These are phyloP conservation scores for Mystacides longicornis DNA, from an alignment of 2,888 invertebrate species.

Conservation along the genomic window DNA sequence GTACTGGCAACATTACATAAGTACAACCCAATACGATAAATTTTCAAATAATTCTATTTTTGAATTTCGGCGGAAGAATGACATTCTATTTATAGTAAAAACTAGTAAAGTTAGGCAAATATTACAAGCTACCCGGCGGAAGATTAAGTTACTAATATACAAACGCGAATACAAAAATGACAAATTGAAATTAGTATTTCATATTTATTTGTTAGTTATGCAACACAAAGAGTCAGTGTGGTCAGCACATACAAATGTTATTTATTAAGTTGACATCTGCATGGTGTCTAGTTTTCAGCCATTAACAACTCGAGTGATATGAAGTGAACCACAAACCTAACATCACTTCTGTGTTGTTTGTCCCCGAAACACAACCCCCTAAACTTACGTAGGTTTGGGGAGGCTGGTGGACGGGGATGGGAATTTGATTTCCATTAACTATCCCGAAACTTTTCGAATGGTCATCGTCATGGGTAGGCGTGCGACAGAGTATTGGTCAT, in stretches of 20 bases:
- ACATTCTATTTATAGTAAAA: no score
- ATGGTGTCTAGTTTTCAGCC: neutral
- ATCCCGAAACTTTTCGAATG: constrained; percentile 16
- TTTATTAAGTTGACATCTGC: neutral
- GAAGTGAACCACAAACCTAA: neutral
- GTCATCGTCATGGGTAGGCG: neutral
- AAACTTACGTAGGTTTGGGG: neutral
- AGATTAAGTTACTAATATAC: neutral
- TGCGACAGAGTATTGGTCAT: no score
- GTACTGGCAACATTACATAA: no score
- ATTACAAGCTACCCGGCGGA: no score
- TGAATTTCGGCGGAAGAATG: no score
- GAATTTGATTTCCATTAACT: constrained; percentile 24
- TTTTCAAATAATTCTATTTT: no score
- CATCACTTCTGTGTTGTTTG: neutral
- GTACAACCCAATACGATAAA: no score
- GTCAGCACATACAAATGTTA: neutral
- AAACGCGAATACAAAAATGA: neutral
- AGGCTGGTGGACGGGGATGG: constrained; percentile 1
- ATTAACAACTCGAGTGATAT: neutral
- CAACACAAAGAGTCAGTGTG: neutral
- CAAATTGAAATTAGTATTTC: neutral
- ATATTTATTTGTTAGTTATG: neutral
- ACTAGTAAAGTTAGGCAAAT: no score
- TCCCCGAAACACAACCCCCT: neutral